Evolutionary conservation across 2,113 vertebrate species (phyloP), one percentile per base, ranked within the genome.

Genomic region (Corvus cornix): DNA sequence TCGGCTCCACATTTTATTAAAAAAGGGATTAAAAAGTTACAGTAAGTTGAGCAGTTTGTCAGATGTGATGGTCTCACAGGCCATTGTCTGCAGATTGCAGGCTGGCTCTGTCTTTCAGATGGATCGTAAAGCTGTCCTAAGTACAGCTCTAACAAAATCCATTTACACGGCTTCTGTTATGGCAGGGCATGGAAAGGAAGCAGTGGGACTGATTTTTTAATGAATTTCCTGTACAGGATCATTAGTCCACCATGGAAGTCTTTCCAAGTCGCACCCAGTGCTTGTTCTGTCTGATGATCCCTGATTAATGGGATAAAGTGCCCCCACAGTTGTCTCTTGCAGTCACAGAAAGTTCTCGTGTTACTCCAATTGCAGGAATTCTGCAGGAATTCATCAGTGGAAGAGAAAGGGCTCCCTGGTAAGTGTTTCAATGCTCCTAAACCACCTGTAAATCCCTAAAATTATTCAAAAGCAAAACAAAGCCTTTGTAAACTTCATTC

Each of bases 51-150:
- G 35, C 44, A 9, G 69, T 90, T 93, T 94, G 90, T 97, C 85
- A 84, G 60, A 74, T 35, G 12, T 13, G 44, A 67, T 30, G 30
- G 76, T 79, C 90, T 95, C 41, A 1, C 9, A 7, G 88, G 88
- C 86, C 73, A 60, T 79, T 93, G 95, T 95, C 85, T 96, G 76
- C 73, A 86, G 30, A 90, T 96, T 73, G 60, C 53, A 51, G 89
- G 43, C 87, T 92, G 94, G 27, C 60, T 82, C 23, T 62, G 64
- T 43, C 92, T 91, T 76, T 58, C 75, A 90, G 69, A 59, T 48
- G 90, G 74, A 20, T 94, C 10, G 0, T 95, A 87, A 94, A 92
- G 67, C 90, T 97, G 93, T 93, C 76, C 4, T 22, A 55, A 67
- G 79, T 8, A 33, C n/a, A 95, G 46, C 92, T 84, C 62, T 51